A percentile compares a stretch with the other conserved stretches of the same genome.
Conservation (phyloP, 2,113 vertebrate genomes). For the Xyliphius kryptos region DNA sequence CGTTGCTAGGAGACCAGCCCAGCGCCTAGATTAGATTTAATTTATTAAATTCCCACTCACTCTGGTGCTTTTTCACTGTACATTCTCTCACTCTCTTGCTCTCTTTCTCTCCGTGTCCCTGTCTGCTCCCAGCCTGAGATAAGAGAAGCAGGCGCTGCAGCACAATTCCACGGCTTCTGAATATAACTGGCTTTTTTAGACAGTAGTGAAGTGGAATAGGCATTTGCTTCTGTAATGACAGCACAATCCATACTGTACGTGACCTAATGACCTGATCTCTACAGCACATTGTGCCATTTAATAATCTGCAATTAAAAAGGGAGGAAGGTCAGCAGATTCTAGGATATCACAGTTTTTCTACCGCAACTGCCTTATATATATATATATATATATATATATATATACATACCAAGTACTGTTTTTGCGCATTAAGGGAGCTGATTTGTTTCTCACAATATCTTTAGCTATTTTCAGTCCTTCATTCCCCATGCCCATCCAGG, state of each 20-base stretch:
- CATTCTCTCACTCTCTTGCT: conserved; percentile 35
- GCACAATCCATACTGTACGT: conserved; percentile 9
- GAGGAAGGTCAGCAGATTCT: background rate
- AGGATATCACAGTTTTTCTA: background rate
- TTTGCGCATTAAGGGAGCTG: too few relatives aligned
- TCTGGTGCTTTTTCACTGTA: conserved; percentile 45
- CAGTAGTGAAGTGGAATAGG: background rate
- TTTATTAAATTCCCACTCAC: conserved; percentile 64
- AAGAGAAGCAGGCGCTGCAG: conserved; percentile 35
- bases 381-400: too few relatives aligned
- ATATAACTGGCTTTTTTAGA: conserved; percentile 21
- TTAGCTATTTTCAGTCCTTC: too few relatives aligned
- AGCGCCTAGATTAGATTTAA: conserved; percentile 62
- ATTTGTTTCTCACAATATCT: too few relatives aligned
- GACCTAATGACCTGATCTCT: conserved; percentile 17
- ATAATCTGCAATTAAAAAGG: too few relatives aligned
- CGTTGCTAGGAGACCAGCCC: conserved; percentile 69
- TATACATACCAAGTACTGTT: too few relatives aligned
- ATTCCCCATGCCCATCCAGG: too few relatives aligned
- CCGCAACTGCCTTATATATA: too few relatives aligned
- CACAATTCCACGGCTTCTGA: conserved; percentile 45
- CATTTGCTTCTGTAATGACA: conserved; percentile 12
- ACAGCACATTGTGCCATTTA: background rate
- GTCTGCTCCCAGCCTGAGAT: conserved; percentile 47
- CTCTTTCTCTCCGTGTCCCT: conserved; percentile 22